phyloP scores from a whole-genome alignment of 2,888 invertebrate genomes.

The Melanostoma mellinum region DNA sequence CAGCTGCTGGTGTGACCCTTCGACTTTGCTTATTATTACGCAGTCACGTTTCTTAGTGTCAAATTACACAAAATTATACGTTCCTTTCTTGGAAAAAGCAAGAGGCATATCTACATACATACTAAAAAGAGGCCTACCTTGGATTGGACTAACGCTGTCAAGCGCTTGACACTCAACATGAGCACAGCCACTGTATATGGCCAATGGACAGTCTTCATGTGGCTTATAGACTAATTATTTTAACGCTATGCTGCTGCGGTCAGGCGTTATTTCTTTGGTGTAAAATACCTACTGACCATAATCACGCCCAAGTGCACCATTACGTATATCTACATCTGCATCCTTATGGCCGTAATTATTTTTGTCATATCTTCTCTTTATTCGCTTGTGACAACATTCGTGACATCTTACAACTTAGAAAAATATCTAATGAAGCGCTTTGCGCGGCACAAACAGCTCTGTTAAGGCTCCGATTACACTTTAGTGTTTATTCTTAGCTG shows the following conservation, averaged over 20 bases:
- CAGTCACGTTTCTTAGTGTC: constrained; percentile 37
- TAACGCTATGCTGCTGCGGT: constrained; percentile 13
- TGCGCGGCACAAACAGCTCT: constrained; percentile 18
- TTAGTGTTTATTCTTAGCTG: constrained; percentile 45
- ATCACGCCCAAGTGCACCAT: constrained; percentile 19
- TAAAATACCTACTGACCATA: constrained; percentile 28
- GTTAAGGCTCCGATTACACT: constrained; percentile 56
- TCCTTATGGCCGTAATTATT: constrained; percentile 20
- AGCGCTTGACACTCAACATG: constrained; percentile 52
- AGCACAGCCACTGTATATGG: constrained; percentile 13
- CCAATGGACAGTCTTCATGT: background rate
- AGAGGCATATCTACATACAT: background rate
- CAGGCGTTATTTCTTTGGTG: background rate
- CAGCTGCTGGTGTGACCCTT: constrained; percentile 15
- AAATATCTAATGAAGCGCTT: constrained; percentile 44
- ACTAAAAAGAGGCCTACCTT: constrained; percentile 11
- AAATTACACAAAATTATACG: constrained; percentile 42
- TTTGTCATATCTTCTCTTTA: constrained; percentile 18
- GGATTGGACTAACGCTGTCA: constrained; percentile 12
- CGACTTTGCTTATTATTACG: constrained; percentile 18
- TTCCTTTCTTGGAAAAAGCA: constrained; percentile 2
- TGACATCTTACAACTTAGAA: constrained; percentile 17
- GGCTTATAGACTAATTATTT: constrained; percentile 19
- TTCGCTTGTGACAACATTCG: constrained; percentile 1
- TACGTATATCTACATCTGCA: background rate